phyloP scores from a whole-genome alignment of 2,888 invertebrate species.

The Chymomyza amoena region DNA sequence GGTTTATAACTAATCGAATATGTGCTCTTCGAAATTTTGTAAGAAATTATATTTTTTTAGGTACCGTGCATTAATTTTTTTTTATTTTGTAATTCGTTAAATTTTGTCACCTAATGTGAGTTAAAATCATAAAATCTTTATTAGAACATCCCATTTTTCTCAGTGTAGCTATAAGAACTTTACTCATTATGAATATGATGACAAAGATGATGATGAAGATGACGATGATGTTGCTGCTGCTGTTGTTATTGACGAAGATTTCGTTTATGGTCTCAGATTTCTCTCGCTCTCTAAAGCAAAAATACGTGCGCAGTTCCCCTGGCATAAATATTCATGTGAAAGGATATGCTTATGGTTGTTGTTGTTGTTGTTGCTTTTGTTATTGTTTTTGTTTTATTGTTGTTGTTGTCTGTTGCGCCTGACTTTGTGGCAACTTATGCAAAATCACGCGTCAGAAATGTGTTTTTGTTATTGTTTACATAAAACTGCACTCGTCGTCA shows the following conservation, averaged over 20 bases:
- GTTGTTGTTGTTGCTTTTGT: conserved; percentile 15
- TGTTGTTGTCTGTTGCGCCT: conserved; percentile 11
- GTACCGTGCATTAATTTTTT: too few relatives aligned
- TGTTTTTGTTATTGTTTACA: conserved; percentile 72
- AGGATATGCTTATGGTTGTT: conserved; percentile 26
- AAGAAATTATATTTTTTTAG: too few relatives aligned
- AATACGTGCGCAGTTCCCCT: background rate
- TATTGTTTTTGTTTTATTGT: conserved; percentile 26
- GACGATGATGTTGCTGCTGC: conserved; percentile 19
- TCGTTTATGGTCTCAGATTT: background rate
- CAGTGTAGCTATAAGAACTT: background rate
- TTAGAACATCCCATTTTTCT: background rate
- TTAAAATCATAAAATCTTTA: too few relatives aligned
- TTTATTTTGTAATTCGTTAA: too few relatives aligned
- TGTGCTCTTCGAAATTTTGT: too few relatives aligned
- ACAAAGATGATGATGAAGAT: conserved; percentile 17
- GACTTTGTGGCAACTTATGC: conserved; percentile 62
- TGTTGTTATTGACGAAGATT: background rate
- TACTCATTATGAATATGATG: background rate
- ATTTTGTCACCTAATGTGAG: too few relatives aligned
- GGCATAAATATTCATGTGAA: conserved; percentile 24
- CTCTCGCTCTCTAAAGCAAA: background rate
- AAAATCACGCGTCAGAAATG: conserved; percentile 73
- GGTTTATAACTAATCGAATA: too few relatives aligned
- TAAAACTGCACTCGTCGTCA: conserved; percentile 44